These are phyloP conservation scores for Drosophila ercepeae DNA, from an alignment of 1,140 invertebrate genomes.

Conservation along the genomic window DNA sequence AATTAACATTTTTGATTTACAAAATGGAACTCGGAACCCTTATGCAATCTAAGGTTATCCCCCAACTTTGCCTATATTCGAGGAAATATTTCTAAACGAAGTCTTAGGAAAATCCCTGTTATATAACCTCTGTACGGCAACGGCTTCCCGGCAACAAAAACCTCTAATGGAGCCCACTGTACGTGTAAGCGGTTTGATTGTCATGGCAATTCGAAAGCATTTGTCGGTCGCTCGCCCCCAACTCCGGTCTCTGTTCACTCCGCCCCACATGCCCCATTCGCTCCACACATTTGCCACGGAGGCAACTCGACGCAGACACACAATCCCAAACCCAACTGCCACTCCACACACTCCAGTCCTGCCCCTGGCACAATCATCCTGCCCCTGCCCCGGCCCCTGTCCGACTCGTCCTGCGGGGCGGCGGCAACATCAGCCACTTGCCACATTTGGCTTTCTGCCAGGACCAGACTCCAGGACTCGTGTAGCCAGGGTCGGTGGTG, in stretches of 20 bases:
- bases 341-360: constrained; percentile 7
- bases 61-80: not conserved
- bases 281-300: constrained; percentile 25
- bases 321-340: constrained; percentile 27
- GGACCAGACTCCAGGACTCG: constrained; percentile 60
- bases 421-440: constrained; percentile 68
- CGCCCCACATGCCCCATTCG: not conserved
- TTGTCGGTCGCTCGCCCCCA: constrained; percentile 67
- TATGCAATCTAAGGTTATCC: no score
- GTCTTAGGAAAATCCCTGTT: not conserved
- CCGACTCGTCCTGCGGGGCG: constrained; percentile 13
- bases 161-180: constrained; percentile 48
- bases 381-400: constrained; percentile 4
- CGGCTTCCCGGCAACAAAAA: not conserved
- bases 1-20: no score
- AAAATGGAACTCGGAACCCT: no score
- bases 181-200: constrained; percentile 80
- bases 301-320: constrained; percentile 35
- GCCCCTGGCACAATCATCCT: constrained; percentile 4
- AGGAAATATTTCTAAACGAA: not conserved
- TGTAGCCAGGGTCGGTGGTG: constrained; percentile 15
- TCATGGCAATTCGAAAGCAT: constrained; percentile 82
- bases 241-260: not conserved
- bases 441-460: constrained; percentile 81
- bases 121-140: not conserved